Evolutionary conservation across 2,797 vertebrate species (phyloP).

Genomic region (Pelochelys cantorii): DNA sequence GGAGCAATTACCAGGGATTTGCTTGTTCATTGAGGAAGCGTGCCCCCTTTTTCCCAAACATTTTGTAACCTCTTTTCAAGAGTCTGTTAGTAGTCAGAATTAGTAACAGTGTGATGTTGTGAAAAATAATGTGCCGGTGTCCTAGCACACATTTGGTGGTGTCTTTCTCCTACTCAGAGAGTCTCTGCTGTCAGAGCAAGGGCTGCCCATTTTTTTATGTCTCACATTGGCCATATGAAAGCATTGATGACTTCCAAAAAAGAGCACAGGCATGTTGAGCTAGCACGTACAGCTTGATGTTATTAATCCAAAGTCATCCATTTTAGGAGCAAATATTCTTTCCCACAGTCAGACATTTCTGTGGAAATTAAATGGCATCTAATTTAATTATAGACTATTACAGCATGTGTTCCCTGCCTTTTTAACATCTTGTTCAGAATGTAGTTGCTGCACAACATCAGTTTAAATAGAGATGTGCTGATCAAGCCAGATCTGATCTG

Average conservation of each 20-base stretch:
- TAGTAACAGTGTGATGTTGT: conserved; percentile 28
- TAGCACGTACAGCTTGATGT: background rate
- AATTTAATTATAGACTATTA: background rate
- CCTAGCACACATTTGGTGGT: background rate
- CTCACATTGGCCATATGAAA: background rate
- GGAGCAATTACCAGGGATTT: background rate
- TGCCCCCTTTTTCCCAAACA: background rate
- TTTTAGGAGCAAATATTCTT: conserved; percentile 17
- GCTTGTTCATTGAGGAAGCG: background rate
- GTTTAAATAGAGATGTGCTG: background rate
- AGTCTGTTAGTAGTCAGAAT: background rate
- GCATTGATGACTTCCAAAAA: background rate
- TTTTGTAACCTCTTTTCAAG: background rate
- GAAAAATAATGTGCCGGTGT: background rate
- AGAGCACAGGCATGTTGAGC: background rate
- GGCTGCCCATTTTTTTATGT: background rate
- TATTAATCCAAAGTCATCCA: background rate
- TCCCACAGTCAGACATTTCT: background rate
- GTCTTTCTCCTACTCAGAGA: background rate
- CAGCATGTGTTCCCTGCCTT: background rate
- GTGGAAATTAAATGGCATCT: background rate
- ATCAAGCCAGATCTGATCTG: background rate
- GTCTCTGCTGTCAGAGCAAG: background rate
- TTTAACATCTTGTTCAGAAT: background rate
- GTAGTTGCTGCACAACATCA: background rate